phyloP scores from a whole-genome alignment of 2,113 vertebrate genomes.

The Microcebus murinus region DNA sequence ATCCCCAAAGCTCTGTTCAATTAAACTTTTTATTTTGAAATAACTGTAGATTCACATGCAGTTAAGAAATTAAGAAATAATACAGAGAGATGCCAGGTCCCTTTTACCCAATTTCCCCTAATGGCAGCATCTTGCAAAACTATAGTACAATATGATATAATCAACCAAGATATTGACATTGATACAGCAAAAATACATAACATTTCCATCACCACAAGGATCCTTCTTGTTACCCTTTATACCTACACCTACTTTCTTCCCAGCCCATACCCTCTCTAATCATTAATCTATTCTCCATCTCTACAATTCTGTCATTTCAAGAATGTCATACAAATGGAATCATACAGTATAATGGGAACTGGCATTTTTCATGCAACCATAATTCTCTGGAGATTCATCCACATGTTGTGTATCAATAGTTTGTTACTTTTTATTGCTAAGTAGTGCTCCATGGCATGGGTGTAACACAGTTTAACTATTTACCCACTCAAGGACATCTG shows the following conservation, averaged over 20 bases:
- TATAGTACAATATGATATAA: not conserved
- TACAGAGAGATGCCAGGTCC: not conserved
- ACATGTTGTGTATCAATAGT: not conserved
- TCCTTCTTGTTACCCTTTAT: not conserved
- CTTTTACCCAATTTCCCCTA: not conserved
- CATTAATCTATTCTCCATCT: not conserved
- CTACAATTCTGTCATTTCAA: constrained; percentile 2
- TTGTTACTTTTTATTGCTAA: not conserved
- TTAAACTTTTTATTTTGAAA: constrained; percentile 33
- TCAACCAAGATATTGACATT: not conserved
- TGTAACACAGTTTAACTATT: not conserved
- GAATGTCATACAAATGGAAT: not conserved
- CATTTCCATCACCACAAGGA: not conserved
- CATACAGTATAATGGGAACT: not conserved
- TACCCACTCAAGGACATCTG: not conserved
- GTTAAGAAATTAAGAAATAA: constrained; percentile 45
- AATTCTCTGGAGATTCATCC: not conserved
- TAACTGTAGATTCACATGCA: not conserved
- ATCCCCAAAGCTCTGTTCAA: not conserved
- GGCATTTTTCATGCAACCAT: not conserved
- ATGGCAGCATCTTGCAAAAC: not conserved
- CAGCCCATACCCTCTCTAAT: not conserved
- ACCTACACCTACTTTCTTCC: not conserved
- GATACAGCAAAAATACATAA: not conserved
- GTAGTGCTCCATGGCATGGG: not conserved